Percentiles rank a stretch among this genome's conserved stretches.
Conservation (phyloP, 64 coral and sea anemone species). For the Actinia equina region DNA sequence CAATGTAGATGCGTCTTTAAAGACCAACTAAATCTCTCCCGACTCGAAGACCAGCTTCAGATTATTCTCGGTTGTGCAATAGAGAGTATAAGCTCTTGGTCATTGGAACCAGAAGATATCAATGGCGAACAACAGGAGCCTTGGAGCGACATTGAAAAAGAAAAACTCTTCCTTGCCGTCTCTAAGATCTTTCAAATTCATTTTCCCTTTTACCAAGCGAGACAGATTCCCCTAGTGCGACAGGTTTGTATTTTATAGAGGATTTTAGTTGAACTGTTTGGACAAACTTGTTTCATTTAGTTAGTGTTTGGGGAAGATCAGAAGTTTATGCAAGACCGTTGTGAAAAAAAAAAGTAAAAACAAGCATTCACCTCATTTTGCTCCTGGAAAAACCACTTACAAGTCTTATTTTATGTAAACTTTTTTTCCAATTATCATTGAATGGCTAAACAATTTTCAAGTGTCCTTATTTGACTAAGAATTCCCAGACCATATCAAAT, state of each 20-base stretch:
- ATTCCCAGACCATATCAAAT: not conserved
- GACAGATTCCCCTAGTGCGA: slow-evolving; percentile 76
- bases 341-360: not conserved
- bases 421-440: not conserved
- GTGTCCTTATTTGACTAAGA: not conserved
- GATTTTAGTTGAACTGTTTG: not conserved
- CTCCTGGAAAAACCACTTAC: not conserved
- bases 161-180: slow-evolving; percentile 75
- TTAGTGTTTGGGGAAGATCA: not conserved
- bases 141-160: slow-evolving; percentile 66
- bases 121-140: slow-evolving; percentile 14
- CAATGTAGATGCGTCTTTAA: slow-evolving; percentile 95
- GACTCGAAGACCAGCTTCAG: slow-evolving; percentile 79
- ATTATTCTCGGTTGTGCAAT: slow-evolving; percentile 66
- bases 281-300: not conserved
- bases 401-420: not conserved
- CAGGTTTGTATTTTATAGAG: slow-evolving; percentile 42
- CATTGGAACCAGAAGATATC: not conserved
- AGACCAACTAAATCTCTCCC: slow-evolving; percentile 79
- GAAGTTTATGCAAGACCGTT: not conserved
- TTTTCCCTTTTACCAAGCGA: slow-evolving; percentile 89
- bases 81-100: slow-evolving; percentile 46
- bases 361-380: not conserved
- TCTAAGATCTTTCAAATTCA: slow-evolving; percentile 76
- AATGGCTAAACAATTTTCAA: not conserved